phyloP scores from a whole-genome alignment of 92 coral and sea anemone species.

The Actinostola sp. region DNA sequence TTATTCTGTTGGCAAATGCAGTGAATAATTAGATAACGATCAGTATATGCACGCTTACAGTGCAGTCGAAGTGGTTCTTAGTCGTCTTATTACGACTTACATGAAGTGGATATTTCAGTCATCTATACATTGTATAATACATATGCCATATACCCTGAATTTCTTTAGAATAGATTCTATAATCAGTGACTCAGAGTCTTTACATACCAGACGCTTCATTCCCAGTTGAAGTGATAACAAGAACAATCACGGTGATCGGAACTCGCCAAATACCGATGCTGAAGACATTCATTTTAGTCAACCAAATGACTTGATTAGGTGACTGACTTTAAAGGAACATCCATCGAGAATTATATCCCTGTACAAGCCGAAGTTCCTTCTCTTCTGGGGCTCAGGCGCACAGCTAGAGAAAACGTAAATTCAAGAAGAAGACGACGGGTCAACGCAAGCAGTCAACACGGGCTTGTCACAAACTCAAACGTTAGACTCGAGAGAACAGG shows the following conservation, averaged over 20 bases:
- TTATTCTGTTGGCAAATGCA: neutral
- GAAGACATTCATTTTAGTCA: constrained; percentile 11
- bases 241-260: neutral
- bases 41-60: neutral
- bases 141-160: neutral
- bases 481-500: constrained; percentile 1
- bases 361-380: neutral
- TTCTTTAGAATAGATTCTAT: neutral
- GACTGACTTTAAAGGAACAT: neutral
- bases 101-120: neutral
- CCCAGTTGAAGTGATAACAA: neutral
- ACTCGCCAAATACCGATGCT: constrained; percentile 10
- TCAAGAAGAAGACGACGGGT: neutral
- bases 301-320: too few relatives aligned
- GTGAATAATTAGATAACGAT: constrained; percentile 1
- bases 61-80: neutral
- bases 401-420: neutral
- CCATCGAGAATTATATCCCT: neutral
- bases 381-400: neutral
- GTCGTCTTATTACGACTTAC: constrained; percentile 9
- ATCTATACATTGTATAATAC: neutral
- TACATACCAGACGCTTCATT: constrained; percentile 20
- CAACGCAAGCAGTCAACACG: too few relatives aligned
- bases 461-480: neutral
- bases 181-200: neutral